Evolutionary conservation across 2,888 invertebrate genomes (phyloP).

Genomic region (Rhingia rostrata): DNA sequence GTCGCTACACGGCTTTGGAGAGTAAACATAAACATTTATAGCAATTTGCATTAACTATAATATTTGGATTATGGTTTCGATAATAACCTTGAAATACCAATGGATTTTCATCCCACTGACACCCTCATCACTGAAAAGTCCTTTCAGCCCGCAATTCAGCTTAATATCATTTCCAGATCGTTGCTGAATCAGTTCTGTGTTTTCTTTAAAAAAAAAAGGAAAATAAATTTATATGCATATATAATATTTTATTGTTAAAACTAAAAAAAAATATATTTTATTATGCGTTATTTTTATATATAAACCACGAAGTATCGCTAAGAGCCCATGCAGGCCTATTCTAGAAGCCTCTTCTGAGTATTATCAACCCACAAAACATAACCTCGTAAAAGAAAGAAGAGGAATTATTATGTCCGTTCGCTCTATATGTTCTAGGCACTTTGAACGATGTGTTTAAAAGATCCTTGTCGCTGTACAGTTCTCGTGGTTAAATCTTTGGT

Average conservation of each 20-base stretch:
- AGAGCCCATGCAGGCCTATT: too few species aligned
- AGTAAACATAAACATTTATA: not conserved
- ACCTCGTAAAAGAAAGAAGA: too few species aligned
- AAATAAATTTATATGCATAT: not conserved
- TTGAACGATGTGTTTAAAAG: too few species aligned
- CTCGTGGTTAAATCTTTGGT: too few species aligned
- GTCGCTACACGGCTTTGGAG: constrained; percentile 79
- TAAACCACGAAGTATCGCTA: too few species aligned
- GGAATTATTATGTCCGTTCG: too few species aligned
- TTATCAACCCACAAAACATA: too few species aligned
- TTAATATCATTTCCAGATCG: constrained; percentile 79
- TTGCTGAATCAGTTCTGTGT: constrained; percentile 81
- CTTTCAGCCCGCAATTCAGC: constrained; percentile 79
- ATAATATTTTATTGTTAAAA: not conserved
- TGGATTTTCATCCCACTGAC: constrained; percentile 77
- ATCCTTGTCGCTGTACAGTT: too few species aligned
- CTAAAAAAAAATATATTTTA: too few species aligned
- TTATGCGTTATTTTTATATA: too few species aligned
- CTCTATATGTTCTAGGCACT: too few species aligned
- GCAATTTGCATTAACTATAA: not conserved
- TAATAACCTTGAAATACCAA: constrained; percentile 81
- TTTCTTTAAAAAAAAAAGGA: constrained; percentile 76
- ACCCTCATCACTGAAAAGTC: constrained; percentile 77
- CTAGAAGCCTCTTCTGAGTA: too few species aligned
- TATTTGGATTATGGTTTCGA: not conserved